Base-by-base conservation (phyloP, 1,140 invertebrate genomes). In the Halotydeus destructor region DNA sequence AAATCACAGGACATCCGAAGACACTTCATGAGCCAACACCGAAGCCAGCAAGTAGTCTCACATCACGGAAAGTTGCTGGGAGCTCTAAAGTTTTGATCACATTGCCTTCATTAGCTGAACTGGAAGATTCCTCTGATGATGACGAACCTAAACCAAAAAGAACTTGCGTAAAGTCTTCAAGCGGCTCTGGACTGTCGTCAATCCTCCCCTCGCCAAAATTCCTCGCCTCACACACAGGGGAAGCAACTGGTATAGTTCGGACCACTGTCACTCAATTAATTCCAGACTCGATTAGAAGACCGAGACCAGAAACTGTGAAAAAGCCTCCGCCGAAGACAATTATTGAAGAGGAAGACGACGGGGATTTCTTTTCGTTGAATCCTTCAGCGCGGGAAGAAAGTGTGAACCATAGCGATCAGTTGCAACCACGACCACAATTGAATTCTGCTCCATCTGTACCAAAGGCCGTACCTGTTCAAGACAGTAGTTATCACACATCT, bases 201-300 rank as follows among this genome's bases (percentile, higher is more conserved):
- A 26, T 44, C 11, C 31, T 44, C 9, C 42, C 42, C 5, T 26
- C 27, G 28, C 42, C 42, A 24, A 44, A 44, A 42, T 27, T 6
- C 8, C 3, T 22, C 5, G 38, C 39, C 16, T 28, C n/a, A 2
- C 6, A 5, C 24, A 24, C 9, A 16, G 26, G 3, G 24, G 6
- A 23, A 32, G 16, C 28, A 21, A 45, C 18, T 6, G 39, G 37
- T 19, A 40, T 35, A 30, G n/a, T 45, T 11, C 22, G 37, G 24
- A 22, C 25, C 5, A 36, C 24, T 12, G 22, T 33, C 6, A 23
- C 38, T 19, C 24, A 32, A 28, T 41, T 36, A 2, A 30, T 41
- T 28, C 9, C 34, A 5, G 38, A 44, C n/a, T n/a, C n/a, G n/a
- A n/a, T n/a, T 32, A 21, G 30, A 14, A 8, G 14, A 2, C 24